phyloP scores from a whole-genome alignment of 2,888 invertebrate genomes.

The Hirtodrosophila confusa region DNA sequence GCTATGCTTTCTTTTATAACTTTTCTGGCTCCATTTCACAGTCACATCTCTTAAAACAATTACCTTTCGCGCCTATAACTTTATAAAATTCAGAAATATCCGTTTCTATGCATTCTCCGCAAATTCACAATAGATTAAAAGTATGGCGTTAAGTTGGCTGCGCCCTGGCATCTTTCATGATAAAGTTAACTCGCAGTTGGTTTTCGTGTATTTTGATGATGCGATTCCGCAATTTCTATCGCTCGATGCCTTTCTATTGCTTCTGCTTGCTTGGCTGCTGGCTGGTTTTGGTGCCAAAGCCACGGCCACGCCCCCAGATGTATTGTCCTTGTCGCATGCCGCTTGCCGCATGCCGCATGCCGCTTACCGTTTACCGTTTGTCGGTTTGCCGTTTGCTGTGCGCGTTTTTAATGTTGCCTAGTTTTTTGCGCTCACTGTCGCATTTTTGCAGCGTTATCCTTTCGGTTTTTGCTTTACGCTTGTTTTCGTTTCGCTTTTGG shows the following conservation, averaged over 20 bases:
- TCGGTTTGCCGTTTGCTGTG: conserved; percentile 26
- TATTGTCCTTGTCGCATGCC: conserved; percentile 43
- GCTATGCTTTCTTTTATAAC: no score
- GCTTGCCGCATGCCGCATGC: conserved; percentile 9
- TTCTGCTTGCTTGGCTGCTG: conserved; percentile 3
- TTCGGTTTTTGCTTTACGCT: conserved; percentile 50
- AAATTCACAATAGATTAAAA: no score
- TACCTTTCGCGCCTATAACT: no score
- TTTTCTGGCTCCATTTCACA: no score
- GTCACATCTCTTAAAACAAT: no score
- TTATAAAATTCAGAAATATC: no score
- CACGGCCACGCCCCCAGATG: conserved; percentile 37
- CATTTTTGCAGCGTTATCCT: conserved; percentile 50
- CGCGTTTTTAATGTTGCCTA: conserved; percentile 50
- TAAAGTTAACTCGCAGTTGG: no score
- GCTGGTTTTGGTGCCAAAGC: conserved; percentile 39
- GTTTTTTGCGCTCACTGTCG: conserved; percentile 33
- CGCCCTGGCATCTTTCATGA: no score
- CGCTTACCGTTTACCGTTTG: conserved; percentile 24
- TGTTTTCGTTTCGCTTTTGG: conserved; percentile 53
- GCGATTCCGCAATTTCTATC: background rate
- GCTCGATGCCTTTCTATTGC: background rate
- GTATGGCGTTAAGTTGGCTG: no score
- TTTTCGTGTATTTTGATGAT: no score
- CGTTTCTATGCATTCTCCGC: no score